A percentile compares a stretch with the other conserved stretches of the same genome.
phyloP scores from a whole-genome alignment of 2,797 vertebrate species.

The Crypturellus tataupa region DNA sequence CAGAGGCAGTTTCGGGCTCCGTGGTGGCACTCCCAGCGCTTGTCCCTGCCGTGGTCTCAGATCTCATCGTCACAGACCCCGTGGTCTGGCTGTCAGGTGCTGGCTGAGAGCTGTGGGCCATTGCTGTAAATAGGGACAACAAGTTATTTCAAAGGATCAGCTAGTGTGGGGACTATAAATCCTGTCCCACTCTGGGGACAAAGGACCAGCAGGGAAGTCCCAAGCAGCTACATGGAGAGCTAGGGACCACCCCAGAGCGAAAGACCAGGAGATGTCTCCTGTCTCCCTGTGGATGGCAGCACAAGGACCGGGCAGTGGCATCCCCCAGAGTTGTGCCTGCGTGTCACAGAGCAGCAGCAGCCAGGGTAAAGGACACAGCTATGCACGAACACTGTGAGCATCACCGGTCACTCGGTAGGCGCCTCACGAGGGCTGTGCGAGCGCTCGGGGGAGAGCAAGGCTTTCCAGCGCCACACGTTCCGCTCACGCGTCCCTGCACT shows the following conservation, averaged over 20 bases:
- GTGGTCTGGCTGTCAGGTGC: not conserved
- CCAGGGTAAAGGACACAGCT: not conserved
- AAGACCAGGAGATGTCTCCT: not conserved
- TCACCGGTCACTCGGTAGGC: not conserved
- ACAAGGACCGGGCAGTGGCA: not conserved
- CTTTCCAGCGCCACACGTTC: not conserved
- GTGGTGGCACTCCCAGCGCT: not conserved
- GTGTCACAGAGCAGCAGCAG: not conserved
- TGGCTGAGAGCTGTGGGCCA: slow-evolving; percentile 4
- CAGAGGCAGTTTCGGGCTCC: not conserved
- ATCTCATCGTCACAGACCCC: not conserved
- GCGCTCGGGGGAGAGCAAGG: not conserved
- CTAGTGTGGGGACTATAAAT: not conserved
- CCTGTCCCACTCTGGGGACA: not conserved
- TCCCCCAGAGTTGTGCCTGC: not conserved
- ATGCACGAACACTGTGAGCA: not conserved
- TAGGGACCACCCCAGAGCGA: not conserved
- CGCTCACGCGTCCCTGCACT: not conserved
- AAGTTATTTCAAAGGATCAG: slow-evolving; percentile 15
- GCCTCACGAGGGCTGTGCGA: not conserved
- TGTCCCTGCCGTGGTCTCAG: not conserved
- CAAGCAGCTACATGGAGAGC: not conserved
- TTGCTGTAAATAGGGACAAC: slow-evolving; percentile 51
- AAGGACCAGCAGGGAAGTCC: not conserved
- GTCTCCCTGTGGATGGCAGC: not conserved